Percentiles rank a stretch among this genome's conserved stretches.
phyloP scores from a whole-genome alignment of 2,797 vertebrate species.

The Schizopygopsis malacanthus region DNA sequence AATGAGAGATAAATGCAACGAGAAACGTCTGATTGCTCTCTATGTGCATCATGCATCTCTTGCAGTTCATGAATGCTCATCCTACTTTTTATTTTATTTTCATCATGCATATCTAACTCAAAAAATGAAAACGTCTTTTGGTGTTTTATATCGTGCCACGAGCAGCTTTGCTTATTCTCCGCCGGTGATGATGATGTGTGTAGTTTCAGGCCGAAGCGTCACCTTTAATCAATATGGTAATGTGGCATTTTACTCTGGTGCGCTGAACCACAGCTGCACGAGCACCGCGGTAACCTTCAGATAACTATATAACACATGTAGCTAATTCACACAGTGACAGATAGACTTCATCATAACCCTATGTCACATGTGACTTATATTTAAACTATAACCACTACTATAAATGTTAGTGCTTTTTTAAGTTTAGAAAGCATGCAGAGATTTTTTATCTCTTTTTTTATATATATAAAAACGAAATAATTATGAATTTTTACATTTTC shows the following conservation, averaged over 20 bases:
- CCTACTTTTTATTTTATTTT: not conserved
- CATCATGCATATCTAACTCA: not conserved
- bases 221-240: conserved; percentile 14
- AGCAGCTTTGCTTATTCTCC: not conserved
- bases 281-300: not conserved
- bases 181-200: not conserved
- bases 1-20: not conserved
- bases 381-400: not conserved
- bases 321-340: not conserved
- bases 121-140: not conserved
- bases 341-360: not conserved
- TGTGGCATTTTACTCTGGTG: conserved; percentile 19
- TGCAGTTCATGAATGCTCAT: not conserved
- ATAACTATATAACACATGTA: not conserved
- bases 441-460: not conserved
- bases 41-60: not conserved
- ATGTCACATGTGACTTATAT: not conserved
- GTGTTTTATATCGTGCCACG: not conserved
- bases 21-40: not conserved
- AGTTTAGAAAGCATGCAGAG: not conserved
- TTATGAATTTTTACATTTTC: not conserved
- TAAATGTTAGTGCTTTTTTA: not conserved
- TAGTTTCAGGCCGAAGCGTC: not conserved
- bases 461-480: no score
- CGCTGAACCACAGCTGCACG: not conserved